phyloP scores from a whole-genome alignment of 2,113 vertebrate species.

The Dasyprocta punctata region DNA sequence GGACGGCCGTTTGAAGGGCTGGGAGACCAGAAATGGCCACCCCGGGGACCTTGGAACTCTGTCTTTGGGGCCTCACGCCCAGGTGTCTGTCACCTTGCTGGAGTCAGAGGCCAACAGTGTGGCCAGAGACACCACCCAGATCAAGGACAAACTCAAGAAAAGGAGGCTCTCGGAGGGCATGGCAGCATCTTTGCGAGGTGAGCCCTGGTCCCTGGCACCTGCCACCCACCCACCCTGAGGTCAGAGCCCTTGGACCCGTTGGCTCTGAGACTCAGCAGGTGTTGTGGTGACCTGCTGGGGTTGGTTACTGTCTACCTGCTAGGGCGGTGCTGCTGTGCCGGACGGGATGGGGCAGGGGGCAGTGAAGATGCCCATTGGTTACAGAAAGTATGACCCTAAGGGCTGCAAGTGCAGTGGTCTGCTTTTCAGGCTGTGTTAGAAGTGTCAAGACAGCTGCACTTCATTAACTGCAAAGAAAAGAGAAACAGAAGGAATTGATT shows the following conservation, averaged over 20 bases:
- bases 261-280: background rate
- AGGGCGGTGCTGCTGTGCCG: background rate
- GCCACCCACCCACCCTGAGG: background rate
- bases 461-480: background rate
- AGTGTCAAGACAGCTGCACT: background rate
- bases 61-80: background rate
- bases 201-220: background rate
- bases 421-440: background rate
- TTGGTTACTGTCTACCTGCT: background rate
- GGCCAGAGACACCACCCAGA: constrained; percentile 71
- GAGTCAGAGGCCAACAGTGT: constrained; percentile 67
- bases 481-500: background rate
- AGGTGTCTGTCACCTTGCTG: background rate
- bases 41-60: fast-evolving
- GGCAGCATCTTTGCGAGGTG: constrained; percentile 63
- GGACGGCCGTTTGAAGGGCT: background rate
- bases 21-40: constrained; percentile 22
- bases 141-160: constrained; percentile 83
- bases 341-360: background rate
- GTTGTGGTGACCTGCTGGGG: background rate
- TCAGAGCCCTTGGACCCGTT: background rate
- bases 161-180: constrained; percentile 76
- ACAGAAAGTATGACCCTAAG: background rate
- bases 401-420: background rate
- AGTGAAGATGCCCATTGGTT: fast-evolving